These are phyloP conservation scores for Neosilurus mollespiculum DNA, from an alignment of 2,797 vertebrate species.

Conservation along the genomic window DNA sequence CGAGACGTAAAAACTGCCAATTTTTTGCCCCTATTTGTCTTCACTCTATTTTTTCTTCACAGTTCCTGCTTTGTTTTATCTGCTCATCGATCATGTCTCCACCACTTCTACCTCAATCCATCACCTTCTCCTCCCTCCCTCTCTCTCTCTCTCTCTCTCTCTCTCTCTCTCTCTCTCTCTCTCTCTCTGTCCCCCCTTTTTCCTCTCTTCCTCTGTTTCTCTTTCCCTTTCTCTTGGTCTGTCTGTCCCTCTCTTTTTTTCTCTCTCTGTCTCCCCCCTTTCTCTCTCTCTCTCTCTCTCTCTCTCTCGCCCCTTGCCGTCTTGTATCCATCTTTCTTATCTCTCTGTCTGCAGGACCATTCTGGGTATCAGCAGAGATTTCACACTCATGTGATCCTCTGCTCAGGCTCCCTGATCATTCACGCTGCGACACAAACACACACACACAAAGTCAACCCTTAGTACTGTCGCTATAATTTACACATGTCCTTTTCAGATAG, in stretches of 20 bases:
- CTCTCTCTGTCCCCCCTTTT: not conserved
- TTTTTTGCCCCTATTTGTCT: conserved; percentile 45
- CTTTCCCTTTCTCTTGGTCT: no score
- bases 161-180: not conserved
- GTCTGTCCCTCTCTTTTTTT: not conserved
- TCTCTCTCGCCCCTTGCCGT: not conserved
- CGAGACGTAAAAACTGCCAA: not conserved
- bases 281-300: conserved; percentile 28
- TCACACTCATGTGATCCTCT: conserved; percentile 57
- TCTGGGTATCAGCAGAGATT: conserved; percentile 61
- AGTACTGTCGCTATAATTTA: conserved; percentile 15
- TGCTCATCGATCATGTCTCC: conserved; percentile 60
- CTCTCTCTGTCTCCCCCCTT: conserved; percentile 29
- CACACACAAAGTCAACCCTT: not conserved
- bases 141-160: conserved; percentile 42
- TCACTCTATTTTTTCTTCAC: conserved; percentile 45
- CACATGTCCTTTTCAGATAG: conserved; percentile 35
- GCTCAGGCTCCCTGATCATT: conserved; percentile 20
- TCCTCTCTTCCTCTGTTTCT: not conserved
- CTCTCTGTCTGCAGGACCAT: conserved; percentile 57
- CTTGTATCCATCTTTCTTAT: conserved; percentile 56
- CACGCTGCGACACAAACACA: conserved; percentile 4
- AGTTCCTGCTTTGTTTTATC: conserved; percentile 56
- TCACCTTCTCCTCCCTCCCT: conserved; percentile 47
- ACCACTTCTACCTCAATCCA: conserved; percentile 59